A percentile compares a stretch with the other conserved stretches of the same genome.
Conservation (phyloP, 2,113 vertebrate genomes). For the Mesoclemmys tuberculata region DNA sequence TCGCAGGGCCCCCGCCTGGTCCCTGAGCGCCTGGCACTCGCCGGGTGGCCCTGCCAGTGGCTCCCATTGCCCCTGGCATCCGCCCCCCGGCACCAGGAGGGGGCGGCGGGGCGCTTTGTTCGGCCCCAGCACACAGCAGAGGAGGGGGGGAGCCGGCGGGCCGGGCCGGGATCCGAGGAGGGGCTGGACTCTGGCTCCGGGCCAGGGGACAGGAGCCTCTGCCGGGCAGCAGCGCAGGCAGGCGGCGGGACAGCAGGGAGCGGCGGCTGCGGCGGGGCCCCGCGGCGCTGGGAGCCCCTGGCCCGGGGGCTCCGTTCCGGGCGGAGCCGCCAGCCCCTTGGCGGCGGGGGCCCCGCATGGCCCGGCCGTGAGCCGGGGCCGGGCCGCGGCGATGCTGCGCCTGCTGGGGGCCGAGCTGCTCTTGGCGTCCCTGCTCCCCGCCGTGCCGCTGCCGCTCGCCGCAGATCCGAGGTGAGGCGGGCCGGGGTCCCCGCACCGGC, state of each 20-base stretch:
- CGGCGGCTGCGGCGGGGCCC: not conserved
- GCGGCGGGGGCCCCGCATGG: too few relatives aligned
- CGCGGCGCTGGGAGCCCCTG: too few relatives aligned
- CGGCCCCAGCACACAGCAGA: not conserved
- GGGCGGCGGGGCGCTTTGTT: not conserved
- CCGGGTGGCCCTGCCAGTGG: too few relatives aligned
- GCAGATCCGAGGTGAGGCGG: not conserved
- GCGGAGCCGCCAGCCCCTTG: too few relatives aligned
- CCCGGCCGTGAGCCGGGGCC: too few relatives aligned
- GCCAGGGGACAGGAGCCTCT: not conserved
- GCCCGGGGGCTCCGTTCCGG: too few relatives aligned
- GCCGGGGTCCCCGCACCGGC: not conserved
- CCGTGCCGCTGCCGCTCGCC: not conserved
- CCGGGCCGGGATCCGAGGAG: not conserved
- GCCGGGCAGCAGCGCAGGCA: not conserved
- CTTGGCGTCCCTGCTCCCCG: not conserved
- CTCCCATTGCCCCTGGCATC: too few relatives aligned
- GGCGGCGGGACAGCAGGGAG: not conserved
- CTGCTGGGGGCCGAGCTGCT: not conserved
- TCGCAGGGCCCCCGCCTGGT: too few relatives aligned
- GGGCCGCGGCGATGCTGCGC: not conserved
- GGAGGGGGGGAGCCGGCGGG: not conserved
- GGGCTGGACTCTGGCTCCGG: not conserved
- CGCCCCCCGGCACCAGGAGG: not conserved
- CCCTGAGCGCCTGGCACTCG: too few relatives aligned